Evolutionary conservation across 2,888 invertebrate genomes (phyloP).

Genomic region (Pherbina coryleti): DNA sequence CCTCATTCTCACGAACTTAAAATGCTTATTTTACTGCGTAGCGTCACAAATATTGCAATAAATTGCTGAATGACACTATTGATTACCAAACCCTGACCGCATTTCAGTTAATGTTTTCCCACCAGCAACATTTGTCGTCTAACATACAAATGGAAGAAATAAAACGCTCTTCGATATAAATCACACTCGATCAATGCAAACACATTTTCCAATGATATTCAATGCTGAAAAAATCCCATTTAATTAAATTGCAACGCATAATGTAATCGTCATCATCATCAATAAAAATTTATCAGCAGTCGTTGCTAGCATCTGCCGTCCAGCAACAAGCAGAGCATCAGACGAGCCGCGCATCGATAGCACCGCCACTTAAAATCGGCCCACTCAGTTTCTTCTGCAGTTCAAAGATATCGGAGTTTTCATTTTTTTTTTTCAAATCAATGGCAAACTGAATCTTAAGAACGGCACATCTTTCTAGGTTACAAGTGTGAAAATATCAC

Average conservation of each 20-base stretch:
- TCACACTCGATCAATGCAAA: slow-evolving; percentile 4
- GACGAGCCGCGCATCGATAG: not conserved
- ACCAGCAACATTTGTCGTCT: not conserved
- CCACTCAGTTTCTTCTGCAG: slow-evolving; percentile 36
- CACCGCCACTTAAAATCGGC: slow-evolving; percentile 46
- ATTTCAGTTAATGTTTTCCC: not conserved
- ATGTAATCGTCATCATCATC: slow-evolving; percentile 26
- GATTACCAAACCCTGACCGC: not conserved
- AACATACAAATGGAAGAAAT: not conserved
- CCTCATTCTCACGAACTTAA: no score
- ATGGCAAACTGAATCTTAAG: not conserved
- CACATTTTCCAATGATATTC: not conserved
- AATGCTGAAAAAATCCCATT: not conserved
- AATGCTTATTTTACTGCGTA: no score
- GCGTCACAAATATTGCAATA: no score
- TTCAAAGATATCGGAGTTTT: not conserved
- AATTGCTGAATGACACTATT: no score
- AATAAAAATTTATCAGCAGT: slow-evolving; percentile 9
- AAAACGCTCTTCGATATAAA: not conserved
- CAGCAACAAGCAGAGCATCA: not conserved
- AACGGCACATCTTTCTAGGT: not conserved
- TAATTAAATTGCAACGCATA: slow-evolving; percentile 23
- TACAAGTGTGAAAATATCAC: slow-evolving; percentile 13
- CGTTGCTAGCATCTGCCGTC: not conserved
- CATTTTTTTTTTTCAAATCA: not conserved